phyloP scores from a whole-genome alignment of 35 echinoderm and acorn worm genomes.

The Diadema setosum region DNA sequence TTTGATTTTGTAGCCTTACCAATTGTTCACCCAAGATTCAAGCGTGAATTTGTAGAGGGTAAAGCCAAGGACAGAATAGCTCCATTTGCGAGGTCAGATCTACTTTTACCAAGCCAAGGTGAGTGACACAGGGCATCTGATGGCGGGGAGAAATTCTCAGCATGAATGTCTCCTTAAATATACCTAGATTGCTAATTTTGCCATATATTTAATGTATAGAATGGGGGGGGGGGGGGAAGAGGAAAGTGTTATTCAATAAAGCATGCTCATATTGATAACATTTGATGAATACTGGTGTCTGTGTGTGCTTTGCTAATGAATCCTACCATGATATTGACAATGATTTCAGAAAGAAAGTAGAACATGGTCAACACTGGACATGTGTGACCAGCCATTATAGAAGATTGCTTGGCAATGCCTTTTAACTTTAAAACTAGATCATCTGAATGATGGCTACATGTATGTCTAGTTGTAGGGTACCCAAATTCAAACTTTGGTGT shows the following conservation, averaged over 20 bases:
- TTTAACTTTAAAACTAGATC: no score
- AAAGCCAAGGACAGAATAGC: slow-evolving; percentile 90
- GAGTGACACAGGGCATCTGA: neutral
- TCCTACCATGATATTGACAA: no score
- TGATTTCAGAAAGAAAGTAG: no score
- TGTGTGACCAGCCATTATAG: no score
- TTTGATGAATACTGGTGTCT: neutral
- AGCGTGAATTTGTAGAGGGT: slow-evolving; percentile 85
- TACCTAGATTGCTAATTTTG: neutral
- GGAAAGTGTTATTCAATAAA: neutral
- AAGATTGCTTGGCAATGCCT: no score
- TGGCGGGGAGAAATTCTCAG: no score
- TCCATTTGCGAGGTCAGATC: slow-evolving; percentile 92
- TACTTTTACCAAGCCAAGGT: slow-evolving; percentile 98
- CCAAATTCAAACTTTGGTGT: no score
- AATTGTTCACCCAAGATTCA: slow-evolving; percentile 93
- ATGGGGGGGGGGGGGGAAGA: neutral
- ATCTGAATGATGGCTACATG: no score
- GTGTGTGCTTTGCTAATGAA: neutral
- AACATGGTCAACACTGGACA: no score
- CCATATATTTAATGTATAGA: neutral
- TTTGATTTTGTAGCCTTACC: slow-evolving; percentile 99
- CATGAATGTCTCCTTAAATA: neutral
- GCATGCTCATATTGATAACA: neutral
- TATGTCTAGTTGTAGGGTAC: no score